phyloP scores from a whole-genome alignment of 2,797 vertebrate genomes.

The Rhyacichthys aspro region DNA sequence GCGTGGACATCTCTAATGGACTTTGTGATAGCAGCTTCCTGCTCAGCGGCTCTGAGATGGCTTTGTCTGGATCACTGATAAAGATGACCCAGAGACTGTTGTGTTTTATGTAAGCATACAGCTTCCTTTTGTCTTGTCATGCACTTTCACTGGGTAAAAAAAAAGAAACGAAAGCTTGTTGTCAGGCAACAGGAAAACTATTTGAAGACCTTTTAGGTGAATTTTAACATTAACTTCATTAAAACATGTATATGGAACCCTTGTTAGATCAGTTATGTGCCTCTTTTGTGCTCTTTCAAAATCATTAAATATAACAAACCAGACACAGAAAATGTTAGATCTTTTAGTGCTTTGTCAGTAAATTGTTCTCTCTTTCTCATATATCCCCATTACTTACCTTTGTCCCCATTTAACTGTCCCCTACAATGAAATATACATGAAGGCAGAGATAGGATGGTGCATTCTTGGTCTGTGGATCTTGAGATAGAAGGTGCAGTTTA shows the following conservation, averaged over 20 bases:
- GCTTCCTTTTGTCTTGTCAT: too few relatives aligned
- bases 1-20: constrained; percentile 66
- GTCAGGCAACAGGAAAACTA: too few relatives aligned
- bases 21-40: constrained; percentile 55
- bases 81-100: constrained; percentile 32
- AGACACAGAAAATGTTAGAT: too few relatives aligned
- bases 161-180: too few relatives aligned
- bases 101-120: too few relatives aligned
- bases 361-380: background rate
- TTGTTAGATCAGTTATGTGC: too few relatives aligned
- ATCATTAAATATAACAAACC: too few relatives aligned
- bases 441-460: background rate
- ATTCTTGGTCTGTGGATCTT: background rate
- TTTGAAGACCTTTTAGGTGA: too few relatives aligned
- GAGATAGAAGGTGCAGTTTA: background rate
- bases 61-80: constrained; percentile 56
- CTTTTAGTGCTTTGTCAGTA: background rate
- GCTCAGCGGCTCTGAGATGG: constrained; percentile 36
- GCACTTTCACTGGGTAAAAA: too few relatives aligned
- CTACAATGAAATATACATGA: constrained; percentile 11
- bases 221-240: too few relatives aligned
- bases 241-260: too few relatives aligned
- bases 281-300: too few relatives aligned
- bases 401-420: background rate
- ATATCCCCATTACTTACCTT: background rate